Evolutionary conservation across 1,140 invertebrate species (phyloP), one percentile per base, ranked within the genome.

Genomic region (Saxidomus purpurata): DNA sequence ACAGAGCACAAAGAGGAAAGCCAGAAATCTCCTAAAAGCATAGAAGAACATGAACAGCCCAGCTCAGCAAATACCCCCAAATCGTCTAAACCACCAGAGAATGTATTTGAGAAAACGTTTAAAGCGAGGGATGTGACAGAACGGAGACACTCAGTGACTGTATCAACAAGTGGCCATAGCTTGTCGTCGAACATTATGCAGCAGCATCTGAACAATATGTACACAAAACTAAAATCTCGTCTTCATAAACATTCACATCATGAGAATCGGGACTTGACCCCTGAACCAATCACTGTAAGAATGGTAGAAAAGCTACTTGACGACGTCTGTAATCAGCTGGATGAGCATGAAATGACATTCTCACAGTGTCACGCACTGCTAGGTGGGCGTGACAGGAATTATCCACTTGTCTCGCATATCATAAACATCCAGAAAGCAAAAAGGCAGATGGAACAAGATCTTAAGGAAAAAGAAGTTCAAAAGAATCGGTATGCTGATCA

Each of bases 401-500:
- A 81, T 49, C 86, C 86, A 22, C 59, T 88, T n/a, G 86, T 88
- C 6, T 88, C 86, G 11, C 86, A 88, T n/a, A 88, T 88, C n/a
- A 88, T 88, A 52, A 88, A 88, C 63, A n/a, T 88, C 9, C 86
- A 88, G 61, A 88, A 88, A 28, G 19, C 34, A 1, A 88, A 88
- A 36, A 28, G 77, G 36, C 71, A 88, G 38, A 34, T 88, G 36
- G 86, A 88, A 49, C 86, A 88, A 63, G 86, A 88, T 25, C 36
- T 88, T 6, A 88, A 88, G 59, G 59, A 74, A 9, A 88, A 88
- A 28, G 86, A 88, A 3, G 13, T 55, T 47, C 86, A 88, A 61
- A 88, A 88, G 40, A 88, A 88, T 40, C 81, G 81, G 28, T 88
- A 88, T 81, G 86, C 86, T 43, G 86, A 88, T n/a, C 74, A 88